Evolutionary conservation across 2,113 vertebrate species (phyloP).

Genomic region (Catharus minimus): DNA sequence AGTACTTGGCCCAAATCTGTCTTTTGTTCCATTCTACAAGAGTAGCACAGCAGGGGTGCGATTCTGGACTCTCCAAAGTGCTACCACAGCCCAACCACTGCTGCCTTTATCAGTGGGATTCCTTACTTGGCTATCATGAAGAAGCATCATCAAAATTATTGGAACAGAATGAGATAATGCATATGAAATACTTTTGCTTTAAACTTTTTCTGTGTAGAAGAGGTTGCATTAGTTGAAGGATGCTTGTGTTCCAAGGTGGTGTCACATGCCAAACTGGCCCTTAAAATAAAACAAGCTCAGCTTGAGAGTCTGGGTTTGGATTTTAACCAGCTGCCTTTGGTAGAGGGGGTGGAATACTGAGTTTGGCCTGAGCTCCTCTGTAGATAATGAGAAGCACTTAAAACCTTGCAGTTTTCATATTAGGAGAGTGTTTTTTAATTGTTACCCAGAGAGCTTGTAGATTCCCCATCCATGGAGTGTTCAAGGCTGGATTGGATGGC

Average conservation of each 20-base stretch:
- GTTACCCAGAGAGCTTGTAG: neutral
- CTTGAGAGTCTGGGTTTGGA: neutral
- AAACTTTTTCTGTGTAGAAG: neutral
- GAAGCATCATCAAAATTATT: neutral
- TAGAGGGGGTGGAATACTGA: neutral
- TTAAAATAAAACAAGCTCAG: neutral
- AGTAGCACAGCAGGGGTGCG: neutral
- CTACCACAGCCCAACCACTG: neutral
- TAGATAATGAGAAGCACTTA: neutral
- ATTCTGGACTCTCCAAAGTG: neutral
- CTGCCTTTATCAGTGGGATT: neutral
- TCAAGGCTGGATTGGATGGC: neutral
- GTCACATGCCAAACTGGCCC: neutral
- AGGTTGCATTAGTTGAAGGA: neutral
- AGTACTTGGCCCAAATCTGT: neutral
- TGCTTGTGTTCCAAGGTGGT: neutral
- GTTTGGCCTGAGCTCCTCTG: neutral
- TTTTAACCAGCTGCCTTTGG: neutral
- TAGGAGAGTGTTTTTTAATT: neutral
- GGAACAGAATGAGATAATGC: neutral
- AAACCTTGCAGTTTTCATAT: neutral
- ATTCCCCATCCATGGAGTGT: neutral
- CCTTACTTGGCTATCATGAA: accelerated
- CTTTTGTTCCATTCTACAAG: neutral
- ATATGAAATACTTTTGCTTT: neutral